These are phyloP conservation scores for Mesoclemmys tuberculata DNA, from an alignment of 2,113 vertebrate genomes.

Conservation along the genomic window DNA sequence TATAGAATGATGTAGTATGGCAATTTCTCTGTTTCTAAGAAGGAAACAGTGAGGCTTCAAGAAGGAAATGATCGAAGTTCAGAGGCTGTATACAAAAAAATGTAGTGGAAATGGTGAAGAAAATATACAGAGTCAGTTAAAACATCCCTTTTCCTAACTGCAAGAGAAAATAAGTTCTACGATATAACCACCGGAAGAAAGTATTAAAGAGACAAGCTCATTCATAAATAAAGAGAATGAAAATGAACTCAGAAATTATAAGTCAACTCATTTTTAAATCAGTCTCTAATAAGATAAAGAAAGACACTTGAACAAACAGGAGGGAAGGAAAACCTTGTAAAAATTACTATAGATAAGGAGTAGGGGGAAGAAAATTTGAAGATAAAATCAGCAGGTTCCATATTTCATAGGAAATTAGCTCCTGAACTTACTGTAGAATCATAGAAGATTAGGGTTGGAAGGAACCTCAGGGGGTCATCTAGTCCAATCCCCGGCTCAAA, in stretches of 20 bases:
- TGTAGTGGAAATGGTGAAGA: neutral
- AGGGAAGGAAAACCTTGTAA: neutral
- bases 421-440: too few relatives aligned
- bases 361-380: neutral
- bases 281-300: neutral
- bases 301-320: neutral
- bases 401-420: too few relatives aligned
- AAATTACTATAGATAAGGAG: neutral
- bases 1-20: neutral
- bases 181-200: neutral
- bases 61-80: neutral
- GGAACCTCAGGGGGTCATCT: too few relatives aligned
- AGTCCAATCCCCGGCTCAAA: too few relatives aligned
- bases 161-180: neutral
- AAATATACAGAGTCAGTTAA: neutral
- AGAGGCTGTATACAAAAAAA: neutral
- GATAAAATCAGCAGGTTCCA: neutral
- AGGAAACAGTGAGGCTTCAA: neutral
- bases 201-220: neutral
- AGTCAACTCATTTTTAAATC: neutral
- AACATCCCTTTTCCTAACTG: neutral
- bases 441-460: too few relatives aligned
- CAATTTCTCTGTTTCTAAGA: neutral
- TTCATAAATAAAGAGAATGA: neutral
- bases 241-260: neutral